These are phyloP conservation scores for Melitaea athalia DNA, from an alignment of 2,888 invertebrate genomes.

Conservation along the genomic window DNA sequence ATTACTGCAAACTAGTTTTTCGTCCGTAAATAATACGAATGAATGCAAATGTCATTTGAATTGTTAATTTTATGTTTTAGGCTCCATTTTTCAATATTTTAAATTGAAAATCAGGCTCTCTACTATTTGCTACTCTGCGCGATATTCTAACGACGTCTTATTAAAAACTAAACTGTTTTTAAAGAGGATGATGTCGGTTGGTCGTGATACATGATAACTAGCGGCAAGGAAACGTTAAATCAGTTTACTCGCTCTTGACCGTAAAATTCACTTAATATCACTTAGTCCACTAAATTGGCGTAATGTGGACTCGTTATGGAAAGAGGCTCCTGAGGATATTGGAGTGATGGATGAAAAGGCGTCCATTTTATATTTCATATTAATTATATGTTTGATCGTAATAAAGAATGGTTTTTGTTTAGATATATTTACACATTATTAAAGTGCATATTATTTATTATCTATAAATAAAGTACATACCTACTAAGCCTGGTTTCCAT, in stretches of 20 bases:
- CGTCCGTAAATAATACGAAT: too few species aligned
- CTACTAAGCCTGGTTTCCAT: background rate
- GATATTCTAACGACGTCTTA: constrained; percentile 65
- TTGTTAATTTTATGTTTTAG: background rate
- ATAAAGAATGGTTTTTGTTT: background rate
- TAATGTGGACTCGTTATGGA: constrained; percentile 39
- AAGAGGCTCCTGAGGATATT: constrained; percentile 28
- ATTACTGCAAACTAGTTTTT: too few species aligned
- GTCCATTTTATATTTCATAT: constrained; percentile 2
- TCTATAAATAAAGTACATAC: too few species aligned
- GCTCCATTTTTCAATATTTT: background rate
- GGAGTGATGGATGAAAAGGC: constrained; percentile 21
- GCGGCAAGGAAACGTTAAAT: constrained; percentile 70
- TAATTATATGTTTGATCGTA: background rate
- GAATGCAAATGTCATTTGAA: too few species aligned
- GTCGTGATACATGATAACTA: constrained; percentile 77
- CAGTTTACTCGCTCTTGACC: constrained; percentile 52
- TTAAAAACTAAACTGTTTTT: constrained; percentile 68
- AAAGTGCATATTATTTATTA: too few species aligned
- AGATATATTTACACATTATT: too few species aligned
- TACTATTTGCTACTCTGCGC: constrained; percentile 53
- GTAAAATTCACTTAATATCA: constrained; percentile 56
- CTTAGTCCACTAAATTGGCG: constrained; percentile 62
- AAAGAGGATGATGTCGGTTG: constrained; percentile 57
- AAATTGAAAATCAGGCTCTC: constrained; percentile 28